Evolutionary conservation across 2,888 invertebrate genomes (phyloP), one percentile per base, ranked within the genome.

Genomic region (Nemotelus nigrinus): DNA sequence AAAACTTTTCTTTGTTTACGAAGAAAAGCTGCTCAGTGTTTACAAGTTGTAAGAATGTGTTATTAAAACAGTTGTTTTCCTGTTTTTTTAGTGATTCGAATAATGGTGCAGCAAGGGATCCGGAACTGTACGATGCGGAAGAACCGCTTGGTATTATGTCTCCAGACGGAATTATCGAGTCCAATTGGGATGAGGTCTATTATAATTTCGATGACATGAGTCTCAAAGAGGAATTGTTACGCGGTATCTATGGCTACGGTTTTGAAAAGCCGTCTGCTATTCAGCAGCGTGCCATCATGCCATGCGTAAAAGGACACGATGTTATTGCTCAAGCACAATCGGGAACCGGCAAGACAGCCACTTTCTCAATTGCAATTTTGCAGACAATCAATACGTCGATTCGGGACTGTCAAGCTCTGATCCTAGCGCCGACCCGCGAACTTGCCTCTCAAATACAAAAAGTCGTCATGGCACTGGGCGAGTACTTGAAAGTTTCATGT

Each of bases 231-330:
- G 96, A 97, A 86, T 91, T 99, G 81, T 89, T 99, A 81, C 91
- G 99, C 88, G 99, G 99, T 87, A 99, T 99, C 85, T 99, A 99
- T 87, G 98, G 97, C 82, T 99, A 99, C 89, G 99, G 99, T 92
- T 99, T 99, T 88, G 99, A 99, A 87, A 98, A 98, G 87, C 99
- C 99, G 78, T 99, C 99, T 45, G 98, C 99, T 82, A 99, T 99
- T 86, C 99, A 99, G 88, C 98, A 99, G 88, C 93, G 99, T 85
- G 99, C 99, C 81, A 99, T 99, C 86, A 93, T 98, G 88, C 99
- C 99, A 78, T 99, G 98, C 88, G 95, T 96, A 80, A 93, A 93
- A 87, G 97, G 97, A 79, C 94, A 93, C 85, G 99, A 99, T 89
- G 99, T 99, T 80, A 99, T 99, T 89, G 99, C 99, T 25, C 25